Evolutionary conservation across 2,888 invertebrate genomes (phyloP), one percentile per base, ranked within the genome.

Genomic region (Phasia obesa): DNA sequence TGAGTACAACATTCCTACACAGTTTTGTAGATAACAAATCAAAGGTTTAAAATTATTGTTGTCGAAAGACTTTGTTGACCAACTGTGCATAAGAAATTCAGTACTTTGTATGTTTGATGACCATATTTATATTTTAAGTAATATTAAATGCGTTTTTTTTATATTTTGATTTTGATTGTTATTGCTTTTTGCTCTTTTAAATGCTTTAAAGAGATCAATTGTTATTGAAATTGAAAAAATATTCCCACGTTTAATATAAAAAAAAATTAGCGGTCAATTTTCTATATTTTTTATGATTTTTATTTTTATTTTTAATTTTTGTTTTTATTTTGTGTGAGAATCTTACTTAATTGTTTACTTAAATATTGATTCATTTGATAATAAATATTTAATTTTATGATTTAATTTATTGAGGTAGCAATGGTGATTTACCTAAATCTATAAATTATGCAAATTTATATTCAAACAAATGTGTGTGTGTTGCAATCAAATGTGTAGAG

Each of bases 231-330:
- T 49, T 25, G n/a, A 69, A 62, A 77, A 65, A 25, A 23, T n/a
- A 71, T 83, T 83, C 83, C 79, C 83, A 83, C 83, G 83, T 79
- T 83, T 27, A 59, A 47, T 75, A 21, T 59, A 51, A 53, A 78
- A 71, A 53, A 78, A 75, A 65, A 62, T 73, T 55, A 27, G 47
- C 65, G 74, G 74, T 78, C 74, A 78, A 49, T 70, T 62, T 42
- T 67, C 11, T 35, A 53, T 31, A 53, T 55, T 51, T 55, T 64
- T 65, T 74, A 62, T 74, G 17, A 64, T 64, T 59, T 64, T 64
- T n/a, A n/a, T n/a, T n/a, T n/a, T 74, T 35, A 49, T 25, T 23
- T 73, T 69, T 0, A 53, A 69, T 49, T 51, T n/a, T 15, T 25
- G 21, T 38, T 19, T 62, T 62, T 35, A 35, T 57, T 49, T 23